These are phyloP conservation scores for Astyanax mexicanus DNA, from an alignment of 2,797 vertebrate species.

Conservation along the genomic window DNA sequence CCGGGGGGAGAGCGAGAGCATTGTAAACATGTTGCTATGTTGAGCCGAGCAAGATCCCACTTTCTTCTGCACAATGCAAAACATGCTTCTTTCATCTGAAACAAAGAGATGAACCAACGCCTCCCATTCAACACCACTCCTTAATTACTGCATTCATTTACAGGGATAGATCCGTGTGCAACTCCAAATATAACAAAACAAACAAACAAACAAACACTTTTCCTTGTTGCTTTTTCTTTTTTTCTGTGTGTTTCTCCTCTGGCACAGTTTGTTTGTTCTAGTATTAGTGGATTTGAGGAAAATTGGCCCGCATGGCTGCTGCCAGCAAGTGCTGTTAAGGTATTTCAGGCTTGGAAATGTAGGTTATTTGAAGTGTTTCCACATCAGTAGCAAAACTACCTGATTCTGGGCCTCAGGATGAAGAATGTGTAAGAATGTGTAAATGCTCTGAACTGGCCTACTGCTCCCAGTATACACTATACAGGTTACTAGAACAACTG, in stretches of 20 bases:
- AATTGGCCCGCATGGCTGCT: conserved; percentile 69
- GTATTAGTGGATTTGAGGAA: conserved; percentile 67
- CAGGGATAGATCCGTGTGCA: conserved; percentile 73
- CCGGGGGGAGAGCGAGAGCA: conserved; percentile 65
- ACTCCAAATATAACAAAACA: conserved; percentile 73
- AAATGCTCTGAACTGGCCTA: background rate
- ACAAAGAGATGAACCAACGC: conserved; percentile 74
- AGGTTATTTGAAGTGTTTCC: conserved; percentile 63
- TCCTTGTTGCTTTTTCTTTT: too few relatives aligned
- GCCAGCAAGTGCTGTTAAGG: conserved; percentile 72
- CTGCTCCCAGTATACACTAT: background rate
- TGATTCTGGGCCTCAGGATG: background rate
- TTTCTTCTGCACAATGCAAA: conserved; percentile 73
- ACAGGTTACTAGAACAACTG: background rate
- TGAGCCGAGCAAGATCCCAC: conserved; percentile 73
- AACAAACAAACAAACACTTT: conserved; percentile 73
- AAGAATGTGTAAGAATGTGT: background rate
- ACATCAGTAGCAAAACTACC: background rate
- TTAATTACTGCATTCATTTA: conserved; percentile 82
- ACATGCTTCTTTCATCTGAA: conserved; percentile 79
- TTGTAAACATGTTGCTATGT: conserved; percentile 78
- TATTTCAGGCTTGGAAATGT: conserved; percentile 77
- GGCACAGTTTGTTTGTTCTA: conserved; percentile 64
- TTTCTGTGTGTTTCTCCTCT: conserved; percentile 62
- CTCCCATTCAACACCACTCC: conserved; percentile 60